Evolutionary conservation across 2,797 vertebrate genomes (phyloP).

Genomic region (Acomys russatus): DNA sequence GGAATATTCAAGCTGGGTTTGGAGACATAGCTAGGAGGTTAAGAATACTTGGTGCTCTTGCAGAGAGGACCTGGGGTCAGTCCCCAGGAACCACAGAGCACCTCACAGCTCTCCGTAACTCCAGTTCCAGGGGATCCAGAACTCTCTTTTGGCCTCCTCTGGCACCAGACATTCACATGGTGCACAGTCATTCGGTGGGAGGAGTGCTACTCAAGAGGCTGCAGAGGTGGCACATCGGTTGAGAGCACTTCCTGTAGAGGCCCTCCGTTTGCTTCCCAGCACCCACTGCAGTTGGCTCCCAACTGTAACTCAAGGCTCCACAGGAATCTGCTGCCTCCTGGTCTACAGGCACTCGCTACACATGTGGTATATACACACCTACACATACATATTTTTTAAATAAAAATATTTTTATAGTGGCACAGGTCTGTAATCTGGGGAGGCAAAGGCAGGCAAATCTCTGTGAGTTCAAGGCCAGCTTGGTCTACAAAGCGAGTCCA

Average conservation of each 20-base stretch:
- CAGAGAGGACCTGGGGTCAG: not conserved
- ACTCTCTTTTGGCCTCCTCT: not conserved
- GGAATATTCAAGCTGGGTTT: not conserved
- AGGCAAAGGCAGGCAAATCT: too few species aligned
- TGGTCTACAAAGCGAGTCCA: too few species aligned
- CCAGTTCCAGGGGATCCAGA: not conserved
- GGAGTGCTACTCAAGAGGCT: not conserved
- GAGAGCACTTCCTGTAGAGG: not conserved
- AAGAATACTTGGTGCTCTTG: not conserved
- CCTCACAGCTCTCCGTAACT: not conserved
- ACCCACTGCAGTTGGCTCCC: not conserved
- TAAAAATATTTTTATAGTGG: not conserved
- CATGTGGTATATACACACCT: not conserved
- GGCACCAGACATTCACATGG: not conserved
- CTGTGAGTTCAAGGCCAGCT: too few species aligned
- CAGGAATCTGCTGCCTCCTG: not conserved
- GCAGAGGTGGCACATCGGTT: not conserved
- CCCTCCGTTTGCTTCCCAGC: not conserved
- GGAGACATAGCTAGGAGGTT: not conserved
- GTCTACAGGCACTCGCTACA: not conserved
- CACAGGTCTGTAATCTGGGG: too few species aligned
- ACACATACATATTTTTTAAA: not conserved
- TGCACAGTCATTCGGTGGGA: not conserved
- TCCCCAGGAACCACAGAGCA: not conserved
- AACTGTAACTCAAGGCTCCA: not conserved